A percentile compares a stretch with the other conserved stretches of the same genome.
These are phyloP conservation scores for Gorsachius goisagi DNA, from an alignment of 2,113 vertebrate species.

Conservation along the genomic window DNA sequence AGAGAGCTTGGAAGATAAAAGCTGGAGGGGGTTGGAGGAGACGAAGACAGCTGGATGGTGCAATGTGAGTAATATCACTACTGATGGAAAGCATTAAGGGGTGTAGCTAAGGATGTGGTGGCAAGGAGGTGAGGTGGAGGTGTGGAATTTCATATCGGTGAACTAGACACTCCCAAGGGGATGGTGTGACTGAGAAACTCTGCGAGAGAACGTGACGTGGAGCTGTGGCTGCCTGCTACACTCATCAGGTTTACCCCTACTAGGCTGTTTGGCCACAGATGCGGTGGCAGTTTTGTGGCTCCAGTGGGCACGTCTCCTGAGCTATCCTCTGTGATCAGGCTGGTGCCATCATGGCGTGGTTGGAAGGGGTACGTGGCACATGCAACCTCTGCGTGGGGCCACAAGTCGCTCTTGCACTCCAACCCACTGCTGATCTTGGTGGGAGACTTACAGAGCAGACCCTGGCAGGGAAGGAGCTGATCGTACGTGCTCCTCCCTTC, in stretches of 20 bases:
- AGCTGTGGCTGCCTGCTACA: background rate
- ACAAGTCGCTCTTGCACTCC: background rate
- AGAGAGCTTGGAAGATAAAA: background rate
- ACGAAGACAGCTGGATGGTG: background rate
- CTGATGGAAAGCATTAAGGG: background rate
- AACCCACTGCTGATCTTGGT: background rate
- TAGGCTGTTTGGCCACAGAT: background rate
- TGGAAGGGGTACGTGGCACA: fast-evolving
- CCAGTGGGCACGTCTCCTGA: background rate
- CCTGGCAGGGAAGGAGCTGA: background rate
- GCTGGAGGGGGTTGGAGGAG: background rate
- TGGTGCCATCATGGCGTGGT: background rate
- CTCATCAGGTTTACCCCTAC: background rate
- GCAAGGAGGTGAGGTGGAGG: background rate
- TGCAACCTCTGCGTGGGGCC: background rate
- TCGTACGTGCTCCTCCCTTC: background rate
- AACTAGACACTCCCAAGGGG: background rate
- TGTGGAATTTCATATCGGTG: slow-evolving; percentile 16
- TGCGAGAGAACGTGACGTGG: fast-evolving
- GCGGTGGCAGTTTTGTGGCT: background rate
- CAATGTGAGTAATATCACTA: background rate
- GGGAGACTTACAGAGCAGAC: background rate
- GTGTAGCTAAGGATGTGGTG: background rate
- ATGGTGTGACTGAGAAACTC: background rate
- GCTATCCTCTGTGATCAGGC: background rate